Percentiles rank a stretch among this genome's conserved stretches.
Evolutionary conservation across 2,888 invertebrate genomes (phyloP).

Genomic region (Trachelus tabidus): DNA sequence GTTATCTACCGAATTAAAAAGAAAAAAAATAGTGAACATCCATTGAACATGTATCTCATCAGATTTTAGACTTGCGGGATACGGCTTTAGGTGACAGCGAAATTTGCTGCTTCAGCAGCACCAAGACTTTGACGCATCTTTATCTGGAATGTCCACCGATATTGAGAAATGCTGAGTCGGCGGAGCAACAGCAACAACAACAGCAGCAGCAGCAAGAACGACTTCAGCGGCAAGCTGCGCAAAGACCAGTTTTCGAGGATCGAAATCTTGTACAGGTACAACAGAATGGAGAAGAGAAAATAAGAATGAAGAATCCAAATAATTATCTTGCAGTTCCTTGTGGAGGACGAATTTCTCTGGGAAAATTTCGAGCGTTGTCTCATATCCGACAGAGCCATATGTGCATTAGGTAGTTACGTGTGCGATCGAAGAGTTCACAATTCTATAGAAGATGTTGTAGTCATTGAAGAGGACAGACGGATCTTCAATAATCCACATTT

Average conservation of each 20-base stretch:
- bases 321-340: constrained; percentile 27
- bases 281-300: neutral
- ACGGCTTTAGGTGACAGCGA: constrained; percentile 72
- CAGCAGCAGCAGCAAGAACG: constrained; percentile 37
- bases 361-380: constrained; percentile 38
- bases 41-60: neutral
- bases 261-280: constrained; percentile 43
- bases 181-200: constrained; percentile 26
- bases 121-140: constrained; percentile 68
- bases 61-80: constrained; percentile 70
- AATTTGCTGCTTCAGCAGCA: constrained; percentile 71
- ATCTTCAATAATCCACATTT: constrained; percentile 57
- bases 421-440: constrained; percentile 49
- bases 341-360: constrained; percentile 31
- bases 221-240: constrained; percentile 38
- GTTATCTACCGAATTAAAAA: neutral
- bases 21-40: constrained; percentile 6
- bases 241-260: constrained; percentile 46
- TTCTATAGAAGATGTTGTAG: constrained; percentile 40
- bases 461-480: constrained; percentile 48
- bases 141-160: constrained; percentile 67
- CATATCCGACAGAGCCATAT: constrained; percentile 58
- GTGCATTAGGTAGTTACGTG: constrained; percentile 50
- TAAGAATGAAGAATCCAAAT: neutral
- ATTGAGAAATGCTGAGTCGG: constrained; percentile 29